Evolutionary conservation across 2,888 invertebrate species (phyloP).

Genomic region (Mythimna ferrago): DNA sequence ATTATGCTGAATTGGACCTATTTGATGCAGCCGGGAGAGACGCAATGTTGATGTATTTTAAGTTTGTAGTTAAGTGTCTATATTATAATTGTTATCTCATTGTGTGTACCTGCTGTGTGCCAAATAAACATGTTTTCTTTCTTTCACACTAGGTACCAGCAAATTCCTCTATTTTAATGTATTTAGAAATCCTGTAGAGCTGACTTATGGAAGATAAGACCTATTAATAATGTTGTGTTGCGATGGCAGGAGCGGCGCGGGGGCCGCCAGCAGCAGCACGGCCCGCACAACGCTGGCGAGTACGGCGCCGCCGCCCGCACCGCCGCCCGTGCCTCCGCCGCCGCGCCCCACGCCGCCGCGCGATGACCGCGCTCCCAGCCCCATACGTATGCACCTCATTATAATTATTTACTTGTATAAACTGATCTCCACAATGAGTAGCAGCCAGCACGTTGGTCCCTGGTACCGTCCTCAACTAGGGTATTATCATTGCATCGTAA

Average conservation of each 20-base stretch:
- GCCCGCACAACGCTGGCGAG: slow-evolving; percentile 62
- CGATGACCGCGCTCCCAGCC: slow-evolving; percentile 1
- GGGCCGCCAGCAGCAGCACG: slow-evolving; percentile 67
- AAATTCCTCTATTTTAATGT: no score
- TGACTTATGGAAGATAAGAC: no score
- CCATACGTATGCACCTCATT: slow-evolving; percentile 25
- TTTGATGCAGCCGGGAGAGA: no score
- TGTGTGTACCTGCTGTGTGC: no score
- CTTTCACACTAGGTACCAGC: no score
- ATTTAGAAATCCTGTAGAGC: no score
- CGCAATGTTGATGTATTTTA: no score
- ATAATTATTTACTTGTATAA: background rate
- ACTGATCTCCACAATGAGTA: background rate
- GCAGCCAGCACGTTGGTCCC: background rate
- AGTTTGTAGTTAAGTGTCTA: no score
- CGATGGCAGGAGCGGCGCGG: slow-evolving; percentile 59
- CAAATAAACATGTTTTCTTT: no score
- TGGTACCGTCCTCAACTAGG: no score
- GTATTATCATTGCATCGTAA: background rate
- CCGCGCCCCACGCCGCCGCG: slow-evolving; percentile 50
- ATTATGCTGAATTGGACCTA: no score
- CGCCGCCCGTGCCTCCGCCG: slow-evolving; percentile 48
- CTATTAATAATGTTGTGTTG: background rate
- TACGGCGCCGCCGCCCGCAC: slow-evolving; percentile 56
- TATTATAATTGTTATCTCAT: no score